A percentile compares a stretch with the other conserved stretches of the same genome.
Conservation (phyloP, 2,888 invertebrate species). For the Leptinotarsa rubiginosa region DNA sequence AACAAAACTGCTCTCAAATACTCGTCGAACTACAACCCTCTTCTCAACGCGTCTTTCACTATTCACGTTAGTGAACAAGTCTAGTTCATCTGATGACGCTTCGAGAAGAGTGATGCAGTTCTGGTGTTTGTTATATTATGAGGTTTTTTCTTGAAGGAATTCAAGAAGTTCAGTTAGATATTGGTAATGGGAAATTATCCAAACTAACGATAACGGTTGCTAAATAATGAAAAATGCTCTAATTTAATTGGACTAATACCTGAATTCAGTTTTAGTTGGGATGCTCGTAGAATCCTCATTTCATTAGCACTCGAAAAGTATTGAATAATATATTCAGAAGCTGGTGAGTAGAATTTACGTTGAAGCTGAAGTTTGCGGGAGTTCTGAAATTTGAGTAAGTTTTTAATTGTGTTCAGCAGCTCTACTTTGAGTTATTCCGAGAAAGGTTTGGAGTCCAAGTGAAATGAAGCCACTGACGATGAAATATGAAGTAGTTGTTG, state of each 20-base stretch:
- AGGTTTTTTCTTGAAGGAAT: too few species aligned
- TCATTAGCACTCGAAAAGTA: conserved; percentile 13
- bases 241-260: background rate
- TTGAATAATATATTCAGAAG: conserved; percentile 22
- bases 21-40: too few species aligned
- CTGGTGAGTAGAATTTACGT: conserved; percentile 2
- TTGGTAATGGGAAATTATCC: too few species aligned
- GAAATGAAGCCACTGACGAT: background rate
- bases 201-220: too few species aligned
- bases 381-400: background rate
- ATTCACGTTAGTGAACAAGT: too few species aligned
- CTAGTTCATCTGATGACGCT: too few species aligned
- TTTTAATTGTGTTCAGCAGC: conserved; percentile 11
- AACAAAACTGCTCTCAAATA: too few species aligned
- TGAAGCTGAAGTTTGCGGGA: background rate
- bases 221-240: background rate
- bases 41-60: too few species aligned
- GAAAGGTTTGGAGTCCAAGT: background rate
- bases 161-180: too few species aligned
- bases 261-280: background rate
- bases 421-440: background rate
- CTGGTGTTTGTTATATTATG: too few species aligned
- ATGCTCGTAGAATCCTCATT: background rate
- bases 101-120: too few species aligned
- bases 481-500: background rate